Conservation (phyloP, 2,888 invertebrate genomes). For the Crioceris asparagi region DNA sequence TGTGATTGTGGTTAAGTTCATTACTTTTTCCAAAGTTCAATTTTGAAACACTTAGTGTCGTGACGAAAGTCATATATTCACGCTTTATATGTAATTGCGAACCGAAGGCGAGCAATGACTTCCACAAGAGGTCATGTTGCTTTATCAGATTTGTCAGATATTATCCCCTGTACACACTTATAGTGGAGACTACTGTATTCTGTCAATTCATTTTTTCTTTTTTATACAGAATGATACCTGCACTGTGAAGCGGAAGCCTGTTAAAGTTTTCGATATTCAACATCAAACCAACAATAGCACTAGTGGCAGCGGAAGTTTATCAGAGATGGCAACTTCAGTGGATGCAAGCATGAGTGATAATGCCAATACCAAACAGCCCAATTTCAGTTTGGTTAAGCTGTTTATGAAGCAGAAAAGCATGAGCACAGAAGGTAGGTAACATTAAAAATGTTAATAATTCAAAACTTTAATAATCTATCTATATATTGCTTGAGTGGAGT, state of each 20-base stretch:
- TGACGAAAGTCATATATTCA: too few species aligned
- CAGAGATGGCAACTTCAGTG: slow-evolving; percentile 38
- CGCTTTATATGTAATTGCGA: neutral
- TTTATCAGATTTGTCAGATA: too few species aligned
- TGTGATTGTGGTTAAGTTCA: too few species aligned
- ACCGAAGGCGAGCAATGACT: too few species aligned
- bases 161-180: too few species aligned
- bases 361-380: slow-evolving; percentile 41
- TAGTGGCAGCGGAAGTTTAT: slow-evolving; percentile 32
- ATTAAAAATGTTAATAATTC: slow-evolving; percentile 1
- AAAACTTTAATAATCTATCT: too few species aligned
- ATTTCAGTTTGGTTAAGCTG: slow-evolving; percentile 73
- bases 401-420: slow-evolving; percentile 85
- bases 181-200: too few species aligned
- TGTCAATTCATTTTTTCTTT: too few species aligned
- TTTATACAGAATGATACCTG: slow-evolving; percentile 31
- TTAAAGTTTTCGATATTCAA: slow-evolving; percentile 39
- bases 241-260: slow-evolving; percentile 30
- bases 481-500: too few species aligned
- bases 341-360: slow-evolving; percentile 31
- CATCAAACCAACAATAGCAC: slow-evolving; percentile 34
- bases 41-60: too few species aligned
- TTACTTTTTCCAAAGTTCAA: too few species aligned
- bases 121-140: too few species aligned
- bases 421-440: slow-evolving; percentile 58